Evolutionary conservation across 2,113 vertebrate genomes (phyloP), one percentile per base, ranked within the genome.

Genomic region (Megaceryle maxima): DNA sequence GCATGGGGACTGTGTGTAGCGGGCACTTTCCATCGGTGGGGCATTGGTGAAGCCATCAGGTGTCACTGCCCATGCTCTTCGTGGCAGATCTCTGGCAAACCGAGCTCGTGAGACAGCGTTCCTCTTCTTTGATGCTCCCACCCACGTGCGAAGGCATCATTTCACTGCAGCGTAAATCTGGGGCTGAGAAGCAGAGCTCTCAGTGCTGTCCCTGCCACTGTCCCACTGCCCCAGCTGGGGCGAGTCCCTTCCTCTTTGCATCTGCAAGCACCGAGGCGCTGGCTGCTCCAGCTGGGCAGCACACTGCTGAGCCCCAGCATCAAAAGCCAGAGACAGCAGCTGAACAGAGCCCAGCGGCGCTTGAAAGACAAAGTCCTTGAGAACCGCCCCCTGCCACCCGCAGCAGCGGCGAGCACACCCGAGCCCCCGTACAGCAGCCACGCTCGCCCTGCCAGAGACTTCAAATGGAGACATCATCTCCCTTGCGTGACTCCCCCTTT

Each of bases 81-180:
- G 18, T 16, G 78, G 82, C 69, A 51, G n/a, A 11, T 74, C 15
- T 59, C 46, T 18, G 56, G 60, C 51, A 51, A 48, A 41, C 1
- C 0, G 0, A 62, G 35, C 63, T 26, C 4, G 0, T 10, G 29
- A 41, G 35, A 28, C 76, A 24, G 24, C 1, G 0, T 4, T 77
- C 11, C 29, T 70, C 37, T 57, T 7, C 57, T 70, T 55, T 51
- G 16, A 15, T 12, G 28, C 25, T 66, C 21, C 48, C 59, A 28
- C 22, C 25, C 16, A 1, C 5, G 1, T 1, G 39, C 1, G 1
- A 50, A 46, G 69, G 37, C 7, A 15, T 2, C 19, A 3, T 43
- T 60, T n/a, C 25, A 62, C 19, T 46, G 74, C 46, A 26, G 69
- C 7, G 0, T 5, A n/a, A 74, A 78, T 3, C 24, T 53, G 8